phyloP scores from a whole-genome alignment of 2,888 invertebrate species.

The Pomacea canaliculata region DNA sequence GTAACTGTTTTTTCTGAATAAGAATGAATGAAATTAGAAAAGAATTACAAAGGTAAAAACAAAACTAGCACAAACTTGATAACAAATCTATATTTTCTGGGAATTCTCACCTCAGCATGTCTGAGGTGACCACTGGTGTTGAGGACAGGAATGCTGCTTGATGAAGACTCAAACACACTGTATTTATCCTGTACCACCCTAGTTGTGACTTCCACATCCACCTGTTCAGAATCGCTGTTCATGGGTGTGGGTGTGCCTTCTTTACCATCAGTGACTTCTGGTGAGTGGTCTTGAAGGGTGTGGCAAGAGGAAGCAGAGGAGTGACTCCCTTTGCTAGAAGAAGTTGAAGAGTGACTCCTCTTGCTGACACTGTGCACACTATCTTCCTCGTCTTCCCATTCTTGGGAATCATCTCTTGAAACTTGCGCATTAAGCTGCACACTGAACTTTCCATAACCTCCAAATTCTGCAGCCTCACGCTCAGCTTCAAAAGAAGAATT shows the following conservation, averaged over 20 bases:
- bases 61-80: no score
- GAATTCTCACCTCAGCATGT: no score
- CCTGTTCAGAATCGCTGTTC: slow-evolving; percentile 54
- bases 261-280: slow-evolving; percentile 43
- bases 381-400: slow-evolving; percentile 5
- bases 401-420: slow-evolving; percentile 11
- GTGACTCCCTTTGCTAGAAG: slow-evolving; percentile 25
- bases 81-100: no score
- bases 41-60: no score
- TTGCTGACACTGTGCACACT: background rate
- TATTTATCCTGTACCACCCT: no score
- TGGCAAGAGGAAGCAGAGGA: slow-evolving; percentile 29
- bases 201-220: background rate
- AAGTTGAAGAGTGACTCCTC: slow-evolving; percentile 26
- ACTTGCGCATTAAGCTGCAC: slow-evolving; percentile 34
- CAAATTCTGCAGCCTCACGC: slow-evolving; percentile 17
- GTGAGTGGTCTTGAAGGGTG: slow-evolving; percentile 33
- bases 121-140: no score
- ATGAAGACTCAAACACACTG: no score
- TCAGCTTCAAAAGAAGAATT: slow-evolving; percentile 34
- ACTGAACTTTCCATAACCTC: slow-evolving; percentile 32
- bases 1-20: no score
- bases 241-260: slow-evolving; percentile 54
- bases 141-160: no score
- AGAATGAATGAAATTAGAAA: no score